A percentile compares a stretch with the other conserved stretches of the same genome.
phyloP scores from a whole-genome alignment of 2,113 vertebrate genomes.

The Mobula hypostoma region DNA sequence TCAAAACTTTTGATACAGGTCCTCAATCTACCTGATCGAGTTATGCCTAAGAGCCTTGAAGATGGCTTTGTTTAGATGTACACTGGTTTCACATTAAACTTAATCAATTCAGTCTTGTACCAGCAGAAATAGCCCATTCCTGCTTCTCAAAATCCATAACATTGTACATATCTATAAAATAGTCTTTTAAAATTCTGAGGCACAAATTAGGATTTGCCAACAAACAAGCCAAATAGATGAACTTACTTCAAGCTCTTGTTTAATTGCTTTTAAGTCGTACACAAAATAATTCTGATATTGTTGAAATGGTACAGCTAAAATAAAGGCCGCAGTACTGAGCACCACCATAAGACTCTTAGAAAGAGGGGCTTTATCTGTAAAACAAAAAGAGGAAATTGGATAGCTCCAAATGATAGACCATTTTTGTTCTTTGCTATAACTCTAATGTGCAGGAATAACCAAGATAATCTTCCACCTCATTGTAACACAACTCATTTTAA shows the following conservation, averaged over 20 bases:
- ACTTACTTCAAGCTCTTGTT: constrained; percentile 65
- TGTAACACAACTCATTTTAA: background rate
- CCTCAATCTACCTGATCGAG: no score
- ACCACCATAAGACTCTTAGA: constrained; percentile 67
- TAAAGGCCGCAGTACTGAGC: constrained; percentile 60
- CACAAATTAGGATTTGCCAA: background rate
- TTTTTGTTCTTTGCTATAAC: background rate
- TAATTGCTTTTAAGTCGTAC: constrained; percentile 64
- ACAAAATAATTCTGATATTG: constrained; percentile 65
- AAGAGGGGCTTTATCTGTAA: constrained; percentile 69
- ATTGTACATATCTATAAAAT: background rate
- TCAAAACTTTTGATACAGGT: no score
- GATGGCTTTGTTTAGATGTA: no score
- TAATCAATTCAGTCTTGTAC: background rate
- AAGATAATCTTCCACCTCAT: background rate
- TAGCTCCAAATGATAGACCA: background rate
- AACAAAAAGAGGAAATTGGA: constrained; percentile 43
- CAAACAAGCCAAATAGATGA: background rate
- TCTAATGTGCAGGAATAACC: background rate
- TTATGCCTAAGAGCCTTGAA: no score
- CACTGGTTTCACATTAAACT: no score
- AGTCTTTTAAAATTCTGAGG: background rate
- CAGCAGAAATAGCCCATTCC: background rate
- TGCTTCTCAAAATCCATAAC: background rate
- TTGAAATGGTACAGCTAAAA: constrained; percentile 61